Evolutionary conservation across 2,797 vertebrate species (phyloP), one percentile per base, ranked within the genome.

Genomic region (Poecilia picta): DNA sequence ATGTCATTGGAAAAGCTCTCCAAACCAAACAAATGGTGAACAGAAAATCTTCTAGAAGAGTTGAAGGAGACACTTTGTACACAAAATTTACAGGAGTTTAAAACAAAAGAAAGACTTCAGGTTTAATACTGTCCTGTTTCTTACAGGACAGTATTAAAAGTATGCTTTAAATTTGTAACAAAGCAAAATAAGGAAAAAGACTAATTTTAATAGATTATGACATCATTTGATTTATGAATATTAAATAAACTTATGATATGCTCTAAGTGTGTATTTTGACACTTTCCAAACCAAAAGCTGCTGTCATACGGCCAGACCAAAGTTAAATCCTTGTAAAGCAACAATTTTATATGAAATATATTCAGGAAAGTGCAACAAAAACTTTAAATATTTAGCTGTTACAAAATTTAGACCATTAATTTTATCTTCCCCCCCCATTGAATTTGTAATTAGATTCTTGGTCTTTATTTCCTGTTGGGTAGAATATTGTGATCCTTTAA

Each of bases 21-120:
- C n/a, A 75, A 51, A 80, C 18, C 47, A 76, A 68, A 7, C 79
- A 28, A 77, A 74, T 72, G 53, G 71, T 68, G 77, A 86, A 46
- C n/a, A 16, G 16, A 77, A 74, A 72, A 47, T 75, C 74, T 57
- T 62, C 8, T 10, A 74, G 23, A 77, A 53, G 49, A 74, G 53
- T 57, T 55, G 1, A 43, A 39, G 75, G 57, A 36, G 68, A 62
- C 10, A n/a, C 53, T 66, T 62, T 46, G 41, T 18, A 5, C 10
- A 8, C 41, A 0, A 55, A 1, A 39, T 49, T 68, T 43, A 72
- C 36, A 6, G 72, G 45, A 23, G 1, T 53, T 72, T 49, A 49
- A 16, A 73, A 49, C 46, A 73, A 73, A 5, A 31, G 43, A 11
- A 45, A 18, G 7, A 23, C 16, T 53, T 53, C 31, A 73, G 31